phyloP scores from a whole-genome alignment of 2,113 vertebrate genomes.

The Phaethornis superciliosus region DNA sequence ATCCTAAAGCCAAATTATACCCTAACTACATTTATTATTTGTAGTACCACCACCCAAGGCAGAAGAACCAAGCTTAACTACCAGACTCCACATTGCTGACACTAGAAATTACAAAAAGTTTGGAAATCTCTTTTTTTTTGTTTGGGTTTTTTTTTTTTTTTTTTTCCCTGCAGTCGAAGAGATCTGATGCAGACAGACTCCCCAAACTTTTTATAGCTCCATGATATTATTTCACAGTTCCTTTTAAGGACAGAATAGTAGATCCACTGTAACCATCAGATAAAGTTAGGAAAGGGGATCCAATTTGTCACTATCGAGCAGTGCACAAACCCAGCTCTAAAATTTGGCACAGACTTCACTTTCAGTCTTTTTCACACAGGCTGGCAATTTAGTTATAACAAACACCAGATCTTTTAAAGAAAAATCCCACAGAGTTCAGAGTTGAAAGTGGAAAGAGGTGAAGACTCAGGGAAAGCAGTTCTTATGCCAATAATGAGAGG shows the following conservation, averaged over 20 bases:
- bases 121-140: background rate
- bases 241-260: background rate
- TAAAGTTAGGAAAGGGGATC: background rate
- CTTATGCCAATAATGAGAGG: background rate
- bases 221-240: background rate
- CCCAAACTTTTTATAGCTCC: background rate
- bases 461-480: background rate
- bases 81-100: background rate
- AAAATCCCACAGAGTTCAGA: background rate
- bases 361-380: background rate
- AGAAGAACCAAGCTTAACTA: background rate
- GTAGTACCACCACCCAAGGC: background rate
- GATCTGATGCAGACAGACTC: background rate
- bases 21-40: background rate
- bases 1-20: background rate
- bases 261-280: background rate
- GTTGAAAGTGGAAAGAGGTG: background rate
- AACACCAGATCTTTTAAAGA: background rate
- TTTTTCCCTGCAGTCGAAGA: background rate
- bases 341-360: background rate
- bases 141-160: background rate
- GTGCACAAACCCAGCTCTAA: background rate
- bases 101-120: background rate
- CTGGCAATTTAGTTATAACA: background rate
- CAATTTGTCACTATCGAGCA: background rate